Evolutionary conservation across 1,140 invertebrate genomes (phyloP), one percentile per base, ranked within the genome.

Genomic region (Micrasema longulum): DNA sequence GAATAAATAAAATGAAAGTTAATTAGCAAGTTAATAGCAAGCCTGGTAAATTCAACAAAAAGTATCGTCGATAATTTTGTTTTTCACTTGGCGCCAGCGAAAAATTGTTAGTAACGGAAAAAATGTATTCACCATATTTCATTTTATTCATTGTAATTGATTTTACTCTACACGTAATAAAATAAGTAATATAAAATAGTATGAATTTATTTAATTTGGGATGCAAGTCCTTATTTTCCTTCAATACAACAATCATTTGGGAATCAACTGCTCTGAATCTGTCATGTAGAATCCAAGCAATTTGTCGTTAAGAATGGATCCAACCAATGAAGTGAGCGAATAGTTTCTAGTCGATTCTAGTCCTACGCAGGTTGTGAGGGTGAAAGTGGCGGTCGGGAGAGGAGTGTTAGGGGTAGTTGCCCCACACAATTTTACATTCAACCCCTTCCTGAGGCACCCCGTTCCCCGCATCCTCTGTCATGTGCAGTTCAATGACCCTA

Each of bases 401-500:
- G 7, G 26, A 2, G 26, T 26, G 36, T 36, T n/a, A 31, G 16
- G 18, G 55, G 45, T n/a, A 47, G 62, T 2, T 0, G 11, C 62
- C 52, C 52, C 26, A 14, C 52, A 11, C 41, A 35, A 23, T 31
- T 38, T 55, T 55, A 16, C 14, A 23, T 31, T 4, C 26, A 43
- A 20, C 62, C 41, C 48, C 43, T 31, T 18, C 31, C 20, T 35
- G 26, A 41, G 14, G 1, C n/a, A 23, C 45, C 48, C 35, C 48
- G 31, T 67, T 12, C 60, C n/a, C 26, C 16, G n/a, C 55, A 16
- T 23, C 16, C 57, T 38, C 43, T 22, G 41, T 23, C 60, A 23
- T 45, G 47, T 63, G 65, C 48, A 67, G 73, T 67, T 75, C 73
- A 65, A 35, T 69, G 73, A 75, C 73, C 73, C 63, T 45, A 26